A percentile compares a stretch with the other conserved stretches of the same genome.
phyloP scores from a whole-genome alignment of 2,797 vertebrate species.

The Moxostoma hubbsi region DNA sequence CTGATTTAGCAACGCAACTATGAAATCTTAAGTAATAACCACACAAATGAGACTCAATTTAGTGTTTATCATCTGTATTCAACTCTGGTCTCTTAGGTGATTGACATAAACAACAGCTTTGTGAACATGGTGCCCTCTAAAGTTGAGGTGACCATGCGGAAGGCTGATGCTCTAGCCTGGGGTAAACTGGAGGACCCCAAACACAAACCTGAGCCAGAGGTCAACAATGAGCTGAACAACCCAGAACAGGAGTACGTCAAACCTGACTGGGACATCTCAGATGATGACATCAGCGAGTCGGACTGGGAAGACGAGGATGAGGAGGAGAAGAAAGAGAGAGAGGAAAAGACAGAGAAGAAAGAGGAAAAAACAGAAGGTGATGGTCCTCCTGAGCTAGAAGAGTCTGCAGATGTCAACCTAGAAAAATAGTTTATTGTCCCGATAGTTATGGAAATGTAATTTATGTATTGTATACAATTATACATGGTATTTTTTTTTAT shows the following conservation, averaged over 20 bases:
- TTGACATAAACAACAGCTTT: slow-evolving; percentile 79
- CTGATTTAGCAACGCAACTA: not conserved
- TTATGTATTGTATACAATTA: not conserved
- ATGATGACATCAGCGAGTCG: slow-evolving; percentile 83
- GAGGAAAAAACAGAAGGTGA: slow-evolving; percentile 38
- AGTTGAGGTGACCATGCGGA: slow-evolving; percentile 87
- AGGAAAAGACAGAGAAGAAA: slow-evolving; percentile 28
- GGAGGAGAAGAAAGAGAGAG: not conserved
- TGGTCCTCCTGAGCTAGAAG: slow-evolving; percentile 72
- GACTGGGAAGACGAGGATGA: slow-evolving; percentile 70
- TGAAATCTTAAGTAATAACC: no score
- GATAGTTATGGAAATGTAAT: no score
- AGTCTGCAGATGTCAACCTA: slow-evolving; percentile 42
- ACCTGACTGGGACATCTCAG: slow-evolving; percentile 73
- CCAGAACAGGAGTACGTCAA: slow-evolving; percentile 42
- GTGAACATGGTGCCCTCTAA: slow-evolving; percentile 89
- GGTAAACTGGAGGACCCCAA: slow-evolving; percentile 87
- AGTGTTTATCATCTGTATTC: not conserved
- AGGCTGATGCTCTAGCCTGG: slow-evolving; percentile 85
- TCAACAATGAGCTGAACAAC: not conserved
- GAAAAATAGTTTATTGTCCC: slow-evolving; percentile 18
- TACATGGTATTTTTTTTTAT: not conserved
- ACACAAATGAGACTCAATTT: no score
- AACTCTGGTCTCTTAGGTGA: slow-evolving; percentile 76
- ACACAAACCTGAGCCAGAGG: slow-evolving; percentile 69